Evolutionary conservation across 2,113 vertebrate species (phyloP), one percentile per base, ranked within the genome.

Genomic region (Oncorhynchus clarkii): DNA sequence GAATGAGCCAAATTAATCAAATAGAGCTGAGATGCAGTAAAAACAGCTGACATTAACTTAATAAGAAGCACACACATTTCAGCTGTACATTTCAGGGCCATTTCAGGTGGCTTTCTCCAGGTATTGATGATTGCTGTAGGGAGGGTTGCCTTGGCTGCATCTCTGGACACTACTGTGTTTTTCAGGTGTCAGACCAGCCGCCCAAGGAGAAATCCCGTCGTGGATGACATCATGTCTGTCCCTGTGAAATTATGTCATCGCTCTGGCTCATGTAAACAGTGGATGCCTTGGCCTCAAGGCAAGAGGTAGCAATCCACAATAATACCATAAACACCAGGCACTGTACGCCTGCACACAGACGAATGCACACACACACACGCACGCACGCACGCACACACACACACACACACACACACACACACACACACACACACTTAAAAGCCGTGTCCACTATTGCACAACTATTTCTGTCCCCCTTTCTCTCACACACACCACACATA

Each of bases 141-240:
- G 78, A 81, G 78, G 77, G 75, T 80, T 85, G 78, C 72, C 31
- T 49, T 45, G 39, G 51, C 76, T 74, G 81, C 78, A 2, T 48
- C 16, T 64, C 68, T 3, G 54, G 77, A 67, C 20, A 68, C 1
- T 66, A 39, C 75, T 78, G 72, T 66, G 76, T 79, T 16, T 79
- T 81, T 78, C 76, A 67, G 9, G 12, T n/a, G 68, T 77, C 70
- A 68, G 80, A 84, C 84, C 80, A 78, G 81, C 82, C 69, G 78
- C 82, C 31, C 67, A 74, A 57, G 24, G 51, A 88, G 80, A 4
- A 54, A 54, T 70, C 39, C 39, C 20, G n/a, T n/a, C 39, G 24
- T 81, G 84, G 78, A 75, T 87, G 88, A 89, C 85, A 87, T 91
- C 85, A 90, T 83, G 86, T 90, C 84, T 86, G 57, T 57, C 73